phyloP scores from a whole-genome alignment of 1,140 invertebrate genomes.

The Panagrolaimus sp. region DNA sequence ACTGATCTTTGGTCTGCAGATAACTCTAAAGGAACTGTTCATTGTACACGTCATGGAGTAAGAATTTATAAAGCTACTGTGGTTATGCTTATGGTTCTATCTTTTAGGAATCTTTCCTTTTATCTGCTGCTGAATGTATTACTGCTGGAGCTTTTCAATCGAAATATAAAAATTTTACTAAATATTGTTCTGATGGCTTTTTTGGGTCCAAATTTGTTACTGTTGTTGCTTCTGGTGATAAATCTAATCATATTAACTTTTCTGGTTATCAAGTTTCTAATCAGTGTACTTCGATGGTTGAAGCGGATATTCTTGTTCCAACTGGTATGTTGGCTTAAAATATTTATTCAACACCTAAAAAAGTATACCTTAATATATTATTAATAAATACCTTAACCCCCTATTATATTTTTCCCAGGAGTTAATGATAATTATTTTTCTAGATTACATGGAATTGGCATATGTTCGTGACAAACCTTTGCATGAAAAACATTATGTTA shows the following conservation, averaged over 20 bases:
- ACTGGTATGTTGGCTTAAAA: slow-evolving; percentile 63
- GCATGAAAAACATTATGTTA: slow-evolving; percentile 87
- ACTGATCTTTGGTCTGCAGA: slow-evolving; percentile 72
- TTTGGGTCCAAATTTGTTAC: slow-evolving; percentile 99
- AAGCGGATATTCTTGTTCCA: slow-evolving; percentile 86
- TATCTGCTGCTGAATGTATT: slow-evolving; percentile 95
- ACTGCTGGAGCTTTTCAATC: slow-evolving; percentile 92
- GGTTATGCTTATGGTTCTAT: not conserved
- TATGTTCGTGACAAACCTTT: slow-evolving; percentile 80
- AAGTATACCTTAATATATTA: no score
- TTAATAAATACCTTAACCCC: no score
- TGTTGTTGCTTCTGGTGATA: slow-evolving; percentile 85
- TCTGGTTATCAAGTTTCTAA: slow-evolving; percentile 97
- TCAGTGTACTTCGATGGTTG: slow-evolving; percentile 92
- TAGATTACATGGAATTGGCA: slow-evolving; percentile 85
- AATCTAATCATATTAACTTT: slow-evolving; percentile 81
- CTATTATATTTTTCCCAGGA: no score
- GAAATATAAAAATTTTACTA: slow-evolving; percentile 81
- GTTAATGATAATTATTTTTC: no score
- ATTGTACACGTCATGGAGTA: slow-evolving; percentile 72
- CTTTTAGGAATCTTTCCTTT: slow-evolving; percentile 75
- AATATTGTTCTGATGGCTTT: slow-evolving; percentile 76
- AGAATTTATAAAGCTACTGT: slow-evolving; percentile 58
- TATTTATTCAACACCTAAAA: no score
- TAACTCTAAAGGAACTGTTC: slow-evolving; percentile 77